A percentile compares a stretch with the other conserved stretches of the same genome.
phyloP scores from a whole-genome alignment of 2,113 vertebrate genomes.

The Phaethornis superciliosus region DNA sequence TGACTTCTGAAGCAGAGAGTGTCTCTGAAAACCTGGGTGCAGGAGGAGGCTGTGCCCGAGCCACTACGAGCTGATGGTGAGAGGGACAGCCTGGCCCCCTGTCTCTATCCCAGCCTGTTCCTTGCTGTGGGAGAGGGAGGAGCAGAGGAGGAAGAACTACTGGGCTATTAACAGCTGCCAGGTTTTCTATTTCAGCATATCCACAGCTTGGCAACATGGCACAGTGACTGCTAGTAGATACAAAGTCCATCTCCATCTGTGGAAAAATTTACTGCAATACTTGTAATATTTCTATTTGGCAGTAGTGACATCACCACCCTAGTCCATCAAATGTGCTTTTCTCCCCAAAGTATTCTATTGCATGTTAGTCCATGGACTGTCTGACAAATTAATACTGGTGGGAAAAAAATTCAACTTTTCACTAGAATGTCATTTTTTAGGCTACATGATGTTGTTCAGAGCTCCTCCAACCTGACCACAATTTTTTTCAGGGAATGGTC shows the following conservation, averaged over 20 bases:
- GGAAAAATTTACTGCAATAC: slow-evolving; percentile 9
- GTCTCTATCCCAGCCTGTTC: neutral
- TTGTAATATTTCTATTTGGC: neutral
- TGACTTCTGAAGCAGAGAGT: neutral
- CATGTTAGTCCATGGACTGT: neutral
- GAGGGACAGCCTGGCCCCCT: neutral
- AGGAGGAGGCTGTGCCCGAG: neutral
- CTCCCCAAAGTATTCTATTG: neutral
- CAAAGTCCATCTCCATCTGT: neutral
- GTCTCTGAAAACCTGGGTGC: neutral
- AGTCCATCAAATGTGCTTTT: neutral
- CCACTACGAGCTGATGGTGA: neutral
- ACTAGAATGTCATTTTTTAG: neutral
- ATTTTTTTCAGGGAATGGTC: neutral
- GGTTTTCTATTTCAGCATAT: neutral
- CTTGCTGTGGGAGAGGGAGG: neutral
- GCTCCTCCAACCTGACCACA: neutral
- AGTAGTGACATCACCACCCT: neutral
- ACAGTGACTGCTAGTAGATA: neutral
- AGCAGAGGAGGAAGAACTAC: neutral
- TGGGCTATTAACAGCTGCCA: neutral
- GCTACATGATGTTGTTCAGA: neutral
- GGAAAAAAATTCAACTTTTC: neutral
- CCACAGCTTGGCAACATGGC: neutral
- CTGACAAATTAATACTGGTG: neutral